phyloP scores from a whole-genome alignment of 2,113 vertebrate species.

The Arizona elegans region DNA sequence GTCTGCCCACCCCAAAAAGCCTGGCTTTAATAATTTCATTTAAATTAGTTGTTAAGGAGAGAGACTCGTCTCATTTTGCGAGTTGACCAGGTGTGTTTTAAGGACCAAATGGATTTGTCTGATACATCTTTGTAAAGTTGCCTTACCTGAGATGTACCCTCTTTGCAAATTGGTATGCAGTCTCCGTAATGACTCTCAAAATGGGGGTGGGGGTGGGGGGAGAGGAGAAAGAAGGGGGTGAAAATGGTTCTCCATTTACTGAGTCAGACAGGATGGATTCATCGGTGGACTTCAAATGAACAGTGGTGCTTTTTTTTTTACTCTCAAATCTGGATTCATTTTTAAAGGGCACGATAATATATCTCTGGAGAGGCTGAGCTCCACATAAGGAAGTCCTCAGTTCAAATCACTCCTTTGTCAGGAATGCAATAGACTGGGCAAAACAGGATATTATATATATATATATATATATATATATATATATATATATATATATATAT shows the following conservation, averaged over 20 bases:
- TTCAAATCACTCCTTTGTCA: background rate
- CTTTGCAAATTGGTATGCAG: background rate
- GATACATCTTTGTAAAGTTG: background rate
- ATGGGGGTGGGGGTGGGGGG: rapidly evolving
- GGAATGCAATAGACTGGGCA: background rate
- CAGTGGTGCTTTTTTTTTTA: too few species aligned
- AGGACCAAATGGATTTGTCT: background rate
- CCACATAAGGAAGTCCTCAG: background rate
- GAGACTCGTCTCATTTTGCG: background rate
- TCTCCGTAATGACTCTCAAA: background rate
- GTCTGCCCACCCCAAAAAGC: background rate
- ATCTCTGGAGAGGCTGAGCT: background rate
- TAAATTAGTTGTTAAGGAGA: background rate
- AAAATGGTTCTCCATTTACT: background rate
- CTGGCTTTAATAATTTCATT: background rate
- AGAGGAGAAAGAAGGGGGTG: background rate
- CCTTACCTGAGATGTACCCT: constrained; percentile 1
- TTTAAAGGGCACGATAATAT: background rate
- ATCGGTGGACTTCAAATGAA: background rate
- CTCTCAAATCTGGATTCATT: background rate
- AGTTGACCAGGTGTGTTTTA: background rate
- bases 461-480: too few species aligned
- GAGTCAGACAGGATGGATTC: background rate
- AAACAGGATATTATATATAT: too few species aligned
- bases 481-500: too few species aligned